phyloP scores from a whole-genome alignment of 2,113 vertebrate genomes.

The Actinemys pallida region DNA sequence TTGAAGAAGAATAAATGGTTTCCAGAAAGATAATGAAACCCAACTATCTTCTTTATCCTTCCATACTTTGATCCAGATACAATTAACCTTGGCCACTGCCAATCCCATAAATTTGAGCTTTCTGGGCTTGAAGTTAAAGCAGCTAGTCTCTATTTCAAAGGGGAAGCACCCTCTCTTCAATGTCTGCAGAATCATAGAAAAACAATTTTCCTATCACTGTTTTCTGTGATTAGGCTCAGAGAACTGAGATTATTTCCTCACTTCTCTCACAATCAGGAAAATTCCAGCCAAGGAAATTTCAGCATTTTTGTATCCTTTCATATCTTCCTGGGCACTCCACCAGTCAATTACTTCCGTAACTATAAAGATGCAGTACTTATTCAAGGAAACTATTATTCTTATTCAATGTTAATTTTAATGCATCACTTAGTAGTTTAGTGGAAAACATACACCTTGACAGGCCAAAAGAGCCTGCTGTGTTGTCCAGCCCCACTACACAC shows the following conservation, averaged over 20 bases:
- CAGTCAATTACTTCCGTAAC: neutral
- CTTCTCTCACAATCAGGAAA: slow-evolving; percentile 20
- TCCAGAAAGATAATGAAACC: neutral
- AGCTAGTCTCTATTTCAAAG: neutral
- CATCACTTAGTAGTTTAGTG: neutral
- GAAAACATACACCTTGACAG: neutral
- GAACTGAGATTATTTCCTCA: too few relatives aligned
- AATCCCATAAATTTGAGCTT: neutral
- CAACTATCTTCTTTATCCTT: neutral
- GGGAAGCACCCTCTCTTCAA: neutral
- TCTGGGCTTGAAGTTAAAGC: neutral
- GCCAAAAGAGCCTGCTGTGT: neutral
- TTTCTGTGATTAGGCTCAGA: neutral
- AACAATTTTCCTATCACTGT: neutral
- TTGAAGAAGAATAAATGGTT: neutral
- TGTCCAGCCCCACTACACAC: neutral
- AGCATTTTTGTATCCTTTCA: neutral
- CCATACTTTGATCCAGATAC: neutral
- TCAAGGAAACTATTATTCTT: neutral
- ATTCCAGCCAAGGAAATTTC: neutral
- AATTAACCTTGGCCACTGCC: neutral
- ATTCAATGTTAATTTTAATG: neutral
- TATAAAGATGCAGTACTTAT: neutral
- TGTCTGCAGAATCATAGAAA: neutral
- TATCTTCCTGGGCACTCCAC: neutral